Base-by-base conservation (phyloP, 1,140 invertebrate species). In the Drosophila ananassae region DNA sequence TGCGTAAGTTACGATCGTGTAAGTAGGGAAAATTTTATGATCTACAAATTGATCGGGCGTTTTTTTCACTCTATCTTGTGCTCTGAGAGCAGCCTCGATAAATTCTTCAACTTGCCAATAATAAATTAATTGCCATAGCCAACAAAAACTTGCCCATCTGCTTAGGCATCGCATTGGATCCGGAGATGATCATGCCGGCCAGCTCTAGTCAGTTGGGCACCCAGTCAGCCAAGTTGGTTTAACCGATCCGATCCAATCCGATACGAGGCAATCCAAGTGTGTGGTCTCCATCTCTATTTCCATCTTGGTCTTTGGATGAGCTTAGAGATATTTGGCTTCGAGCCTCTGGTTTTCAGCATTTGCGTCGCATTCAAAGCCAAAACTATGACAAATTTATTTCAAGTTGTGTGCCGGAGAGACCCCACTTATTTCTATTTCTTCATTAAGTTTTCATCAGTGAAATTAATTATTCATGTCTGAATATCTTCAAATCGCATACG, bases 361-460 rank as follows among this genome's bases (percentile, higher is more conserved):
- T 74, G 73, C 81, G 77, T 85, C 76, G 54, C 64, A 60, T 81
- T 62, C 67, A 66, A 71, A 78, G 75, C 83, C 67, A 66, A 71
- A 78, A 81, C 83, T 87, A 87, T 87, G 83, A 87, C 83, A 87
- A 87, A 87, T 87, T 83, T 83, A 87, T 87, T 89, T 87, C 75
- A 61, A 85, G 64, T 85, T 64, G 77, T 46, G 73, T 56, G 74
- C 60, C 44, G 17, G 21, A 47, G 77, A 80, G 78, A 80, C 77
- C 82, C 74, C 75, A 66, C 75, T 83, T 69, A 61, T 79, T 79
- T 89, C 79, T 77, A 89, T 89, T 89, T 89, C 84, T 89, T 89
- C 83, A 89, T 89, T 89, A 89, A 89, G 83, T 89, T 89, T 89
- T 89, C 83, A 89, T 89, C 83, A 89, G 83, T 74, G 76, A 83